These are phyloP conservation scores for Pangasius djambal DNA, from an alignment of 2,797 vertebrate genomes.

Conservation along the genomic window DNA sequence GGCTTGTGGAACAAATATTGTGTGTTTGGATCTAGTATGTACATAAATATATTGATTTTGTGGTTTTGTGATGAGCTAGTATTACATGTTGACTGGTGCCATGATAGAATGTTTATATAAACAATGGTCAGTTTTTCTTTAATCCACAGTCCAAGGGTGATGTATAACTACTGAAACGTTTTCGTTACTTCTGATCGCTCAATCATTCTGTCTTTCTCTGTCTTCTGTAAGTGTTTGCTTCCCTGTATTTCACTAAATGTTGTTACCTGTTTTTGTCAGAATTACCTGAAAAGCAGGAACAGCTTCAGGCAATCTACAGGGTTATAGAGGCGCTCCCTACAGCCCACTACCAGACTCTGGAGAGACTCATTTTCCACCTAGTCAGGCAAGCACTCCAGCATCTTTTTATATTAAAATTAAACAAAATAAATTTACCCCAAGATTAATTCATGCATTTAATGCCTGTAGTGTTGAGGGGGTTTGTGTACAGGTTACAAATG, in stretches of 20 bases:
- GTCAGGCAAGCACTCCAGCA: conserved; percentile 79
- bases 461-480: neutral
- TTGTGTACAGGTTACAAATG: neutral
- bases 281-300: conserved; percentile 92
- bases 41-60: neutral
- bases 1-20: neutral
- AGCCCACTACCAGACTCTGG: conserved; percentile 87
- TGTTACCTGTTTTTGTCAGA: conserved; percentile 71
- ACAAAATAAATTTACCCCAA: neutral
- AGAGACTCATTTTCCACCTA: conserved; percentile 94
- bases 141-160: neutral
- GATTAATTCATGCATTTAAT: neutral
- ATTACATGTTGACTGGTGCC: neutral
- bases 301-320: conserved; percentile 88
- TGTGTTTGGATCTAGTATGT: neutral
- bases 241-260: neutral
- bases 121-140: neutral
- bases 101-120: neutral
- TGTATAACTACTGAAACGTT: neutral
- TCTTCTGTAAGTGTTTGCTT: neutral
- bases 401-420: neutral
- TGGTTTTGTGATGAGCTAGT: neutral
- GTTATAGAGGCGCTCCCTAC: conserved; percentile 88
- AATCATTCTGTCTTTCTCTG: neutral
- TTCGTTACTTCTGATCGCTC: neutral